These are phyloP conservation scores for Nasonia vitripennis DNA, from an alignment of 1,140 invertebrate species.

Conservation along the genomic window DNA sequence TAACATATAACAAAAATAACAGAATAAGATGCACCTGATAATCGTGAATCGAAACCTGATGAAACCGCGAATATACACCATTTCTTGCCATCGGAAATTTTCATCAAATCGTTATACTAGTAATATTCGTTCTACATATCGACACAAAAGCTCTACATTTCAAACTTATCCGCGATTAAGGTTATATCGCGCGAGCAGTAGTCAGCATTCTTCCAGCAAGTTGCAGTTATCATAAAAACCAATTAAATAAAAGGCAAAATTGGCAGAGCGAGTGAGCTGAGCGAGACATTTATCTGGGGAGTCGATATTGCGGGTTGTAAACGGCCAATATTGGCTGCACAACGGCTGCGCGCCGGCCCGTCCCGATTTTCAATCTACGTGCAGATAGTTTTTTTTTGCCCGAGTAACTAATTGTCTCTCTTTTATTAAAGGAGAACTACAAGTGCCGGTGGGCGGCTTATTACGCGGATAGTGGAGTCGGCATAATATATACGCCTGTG, in stretches of 20 bases:
- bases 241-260: conserved; percentile 28
- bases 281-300: not conserved
- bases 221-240: not conserved
- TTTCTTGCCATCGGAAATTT: not conserved
- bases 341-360: not conserved
- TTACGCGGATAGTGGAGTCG: not conserved
- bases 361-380: conserved; percentile 1
- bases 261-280: not conserved
- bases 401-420: not conserved
- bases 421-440: conserved; percentile 2
- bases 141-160: not conserved
- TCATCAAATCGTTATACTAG: not conserved
- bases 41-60: too few species aligned
- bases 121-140: too few species aligned
- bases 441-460: not conserved
- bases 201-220: not conserved
- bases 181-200: not conserved
- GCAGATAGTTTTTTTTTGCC: not conserved
- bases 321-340: not conserved
- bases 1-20: too few species aligned
- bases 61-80: too few species aligned
- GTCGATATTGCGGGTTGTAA: conserved; percentile 13
- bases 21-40: too few species aligned
- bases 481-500: not conserved
- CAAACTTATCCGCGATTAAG: not conserved